phyloP scores from a whole-genome alignment of 2,113 vertebrate genomes.

The Pseudolaguvia tuberculata region DNA sequence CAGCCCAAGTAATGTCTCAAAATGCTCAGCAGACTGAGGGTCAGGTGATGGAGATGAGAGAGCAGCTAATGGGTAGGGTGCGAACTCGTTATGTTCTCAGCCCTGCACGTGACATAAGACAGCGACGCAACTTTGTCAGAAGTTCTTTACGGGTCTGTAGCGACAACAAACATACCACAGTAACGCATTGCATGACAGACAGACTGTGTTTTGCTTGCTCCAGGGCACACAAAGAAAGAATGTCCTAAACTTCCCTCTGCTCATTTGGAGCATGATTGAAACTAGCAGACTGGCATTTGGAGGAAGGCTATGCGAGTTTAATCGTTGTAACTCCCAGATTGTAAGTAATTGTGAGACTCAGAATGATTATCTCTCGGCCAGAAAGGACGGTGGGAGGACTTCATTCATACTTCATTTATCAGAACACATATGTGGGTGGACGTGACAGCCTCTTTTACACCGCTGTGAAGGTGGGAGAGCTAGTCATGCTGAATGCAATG shows the following conservation, averaged over 20 bases:
- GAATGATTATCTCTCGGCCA: not conserved
- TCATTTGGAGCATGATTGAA: slow-evolving; percentile 11
- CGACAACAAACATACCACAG: slow-evolving; percentile 20
- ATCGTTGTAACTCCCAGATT: slow-evolving; percentile 5
- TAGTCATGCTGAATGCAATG: not conserved
- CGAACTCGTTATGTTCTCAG: too few species aligned
- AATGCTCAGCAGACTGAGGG: too few species aligned
- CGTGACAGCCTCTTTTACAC: slow-evolving; percentile 1
- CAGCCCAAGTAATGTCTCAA: too few species aligned
- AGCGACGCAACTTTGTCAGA: too few species aligned
- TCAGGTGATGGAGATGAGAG: too few species aligned
- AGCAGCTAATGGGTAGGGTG: too few species aligned
- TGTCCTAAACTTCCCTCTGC: not conserved
- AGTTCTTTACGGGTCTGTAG: slow-evolving; percentile 2
- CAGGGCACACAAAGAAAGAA: slow-evolving; percentile 23
- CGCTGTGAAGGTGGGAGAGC: not conserved
- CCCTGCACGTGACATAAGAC: too few species aligned
- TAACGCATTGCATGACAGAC: slow-evolving; percentile 27
- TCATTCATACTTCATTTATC: too few species aligned
- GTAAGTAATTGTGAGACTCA: not conserved
- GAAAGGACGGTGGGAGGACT: too few species aligned
- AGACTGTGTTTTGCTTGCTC: slow-evolving; percentile 22
- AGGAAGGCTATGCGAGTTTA: slow-evolving; percentile 11
- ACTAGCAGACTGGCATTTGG: slow-evolving; percentile 16
- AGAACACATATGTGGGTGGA: slow-evolving; percentile 12